Conservation (phyloP, 2,888 invertebrate species). For the Harpalus rufipes region DNA sequence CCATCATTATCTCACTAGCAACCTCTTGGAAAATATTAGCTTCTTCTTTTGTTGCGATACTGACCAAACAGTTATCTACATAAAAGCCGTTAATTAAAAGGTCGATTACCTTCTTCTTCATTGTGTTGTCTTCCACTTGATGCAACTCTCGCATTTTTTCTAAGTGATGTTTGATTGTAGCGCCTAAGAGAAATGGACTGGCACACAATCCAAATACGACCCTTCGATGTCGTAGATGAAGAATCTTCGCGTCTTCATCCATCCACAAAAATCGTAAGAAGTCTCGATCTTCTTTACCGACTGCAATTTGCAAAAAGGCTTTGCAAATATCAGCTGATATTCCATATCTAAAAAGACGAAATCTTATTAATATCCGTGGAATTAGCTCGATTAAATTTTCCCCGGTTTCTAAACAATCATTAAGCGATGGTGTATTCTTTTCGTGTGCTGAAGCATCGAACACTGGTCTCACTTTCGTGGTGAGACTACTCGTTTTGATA, state of each 20-base stretch:
- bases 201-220: slow-evolving; percentile 70
- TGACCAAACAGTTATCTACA: slow-evolving; percentile 69
- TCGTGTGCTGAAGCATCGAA: slow-evolving; percentile 70
- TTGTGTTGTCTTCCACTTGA: no score
- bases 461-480: slow-evolving; percentile 69
- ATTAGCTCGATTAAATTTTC: slow-evolving; percentile 71
- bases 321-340: slow-evolving; percentile 70
- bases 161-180: slow-evolving; percentile 70
- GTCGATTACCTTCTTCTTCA: no score
- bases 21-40: background rate
- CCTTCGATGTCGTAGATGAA: slow-evolving; percentile 68
- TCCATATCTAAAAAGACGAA: slow-evolving; percentile 68
- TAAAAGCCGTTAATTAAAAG: slow-evolving; percentile 67
- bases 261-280: slow-evolving; percentile 70
- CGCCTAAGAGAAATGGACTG: slow-evolving; percentile 70
- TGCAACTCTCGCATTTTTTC: slow-evolving; percentile 18
- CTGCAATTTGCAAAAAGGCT: slow-evolving; percentile 71
- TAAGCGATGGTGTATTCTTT: slow-evolving; percentile 70
- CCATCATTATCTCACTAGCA: slow-evolving; percentile 5
- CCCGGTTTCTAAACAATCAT: slow-evolving; percentile 71
- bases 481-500: slow-evolving; percentile 68
- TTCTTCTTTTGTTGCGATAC: slow-evolving; percentile 5
- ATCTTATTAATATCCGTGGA: slow-evolving; percentile 46
- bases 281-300: slow-evolving; percentile 51
- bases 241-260: slow-evolving; percentile 54